A percentile compares a stretch with the other conserved stretches of the same genome.
Evolutionary conservation across 2,113 vertebrate species (phyloP).

Genomic region (Cricetomys ansorgei): DNA sequence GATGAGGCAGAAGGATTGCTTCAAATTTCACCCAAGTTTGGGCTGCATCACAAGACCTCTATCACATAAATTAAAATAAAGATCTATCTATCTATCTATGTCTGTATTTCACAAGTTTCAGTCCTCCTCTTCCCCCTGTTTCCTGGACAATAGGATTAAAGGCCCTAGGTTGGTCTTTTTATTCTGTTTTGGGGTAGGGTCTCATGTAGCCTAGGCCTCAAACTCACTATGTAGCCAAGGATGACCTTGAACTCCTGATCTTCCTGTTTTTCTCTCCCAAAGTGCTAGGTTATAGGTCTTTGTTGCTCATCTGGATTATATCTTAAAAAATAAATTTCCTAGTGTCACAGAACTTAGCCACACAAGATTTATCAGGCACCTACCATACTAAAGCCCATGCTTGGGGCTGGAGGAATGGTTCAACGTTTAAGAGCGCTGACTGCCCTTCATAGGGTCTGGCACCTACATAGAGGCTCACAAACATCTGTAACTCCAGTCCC

Average conservation of each 20-base stretch:
- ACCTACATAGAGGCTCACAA: not conserved
- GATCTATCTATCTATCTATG: too few species aligned
- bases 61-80: not conserved
- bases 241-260: not conserved
- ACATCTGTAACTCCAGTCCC: not conserved
- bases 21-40: not conserved
- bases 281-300: not conserved
- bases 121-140: too few species aligned
- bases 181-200: not conserved
- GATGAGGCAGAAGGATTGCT: not conserved
- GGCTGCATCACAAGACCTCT: not conserved
- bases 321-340: conserved; percentile 36
- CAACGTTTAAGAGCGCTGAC: not conserved
- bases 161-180: not conserved
- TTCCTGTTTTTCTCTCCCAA: not conserved
- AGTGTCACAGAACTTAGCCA: not conserved
- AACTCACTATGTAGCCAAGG: not conserved
- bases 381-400: not conserved
- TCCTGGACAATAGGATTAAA: not conserved
- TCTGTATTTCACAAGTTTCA: too few species aligned
- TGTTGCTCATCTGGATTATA: not conserved
- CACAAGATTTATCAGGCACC: not conserved
- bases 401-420: not conserved
- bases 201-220: not conserved
- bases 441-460: not conserved